Percentiles rank a stretch among this genome's conserved stretches.
These are phyloP conservation scores for Melanotaenia nigrans DNA, from an alignment of 2,797 vertebrate genomes.

Conservation along the genomic window DNA sequence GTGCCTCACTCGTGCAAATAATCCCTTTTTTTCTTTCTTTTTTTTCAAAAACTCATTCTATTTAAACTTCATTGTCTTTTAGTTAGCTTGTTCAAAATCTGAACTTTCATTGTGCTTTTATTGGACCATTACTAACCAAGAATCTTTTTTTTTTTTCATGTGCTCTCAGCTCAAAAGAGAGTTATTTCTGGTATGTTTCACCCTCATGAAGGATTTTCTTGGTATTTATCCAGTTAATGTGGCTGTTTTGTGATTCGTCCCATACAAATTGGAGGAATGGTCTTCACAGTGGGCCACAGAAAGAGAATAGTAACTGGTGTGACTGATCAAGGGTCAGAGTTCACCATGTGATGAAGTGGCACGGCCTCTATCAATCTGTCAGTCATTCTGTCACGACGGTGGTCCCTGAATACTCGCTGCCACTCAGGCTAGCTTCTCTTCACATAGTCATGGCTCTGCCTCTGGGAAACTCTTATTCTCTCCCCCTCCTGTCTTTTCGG, in stretches of 20 bases:
- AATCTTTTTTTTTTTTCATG: constrained; percentile 19
- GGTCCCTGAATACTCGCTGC: constrained; percentile 77
- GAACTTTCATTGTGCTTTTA: constrained; percentile 21
- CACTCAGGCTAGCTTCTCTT: constrained; percentile 70
- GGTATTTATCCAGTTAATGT: constrained; percentile 66
- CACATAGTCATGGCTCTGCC: constrained; percentile 61
- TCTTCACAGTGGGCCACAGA: constrained; percentile 69
- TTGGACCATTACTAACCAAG: constrained; percentile 4
- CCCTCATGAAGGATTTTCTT: constrained; percentile 51
- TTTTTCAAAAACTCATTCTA: background rate
- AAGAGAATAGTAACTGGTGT: constrained; percentile 80
- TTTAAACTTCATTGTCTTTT: constrained; percentile 4
- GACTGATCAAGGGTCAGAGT: constrained; percentile 81
- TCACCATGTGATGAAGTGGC: constrained; percentile 81
- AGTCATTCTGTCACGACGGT: constrained; percentile 76
- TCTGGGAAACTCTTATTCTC: constrained; percentile 75
- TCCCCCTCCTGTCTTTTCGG: constrained; percentile 56
- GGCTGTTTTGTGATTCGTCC: constrained; percentile 69
- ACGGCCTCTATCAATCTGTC: constrained; percentile 80
- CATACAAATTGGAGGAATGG: constrained; percentile 82
- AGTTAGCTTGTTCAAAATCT: constrained; percentile 14
- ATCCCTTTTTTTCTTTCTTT: constrained; percentile 25
- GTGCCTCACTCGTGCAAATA: constrained; percentile 25
- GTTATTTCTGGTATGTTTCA: constrained; percentile 64
- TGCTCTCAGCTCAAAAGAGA: constrained; percentile 17